Evolutionary conservation across 2,113 vertebrate genomes (phyloP), one percentile per base, ranked within the genome.

Genomic region (Brachyistius frenatus): DNA sequence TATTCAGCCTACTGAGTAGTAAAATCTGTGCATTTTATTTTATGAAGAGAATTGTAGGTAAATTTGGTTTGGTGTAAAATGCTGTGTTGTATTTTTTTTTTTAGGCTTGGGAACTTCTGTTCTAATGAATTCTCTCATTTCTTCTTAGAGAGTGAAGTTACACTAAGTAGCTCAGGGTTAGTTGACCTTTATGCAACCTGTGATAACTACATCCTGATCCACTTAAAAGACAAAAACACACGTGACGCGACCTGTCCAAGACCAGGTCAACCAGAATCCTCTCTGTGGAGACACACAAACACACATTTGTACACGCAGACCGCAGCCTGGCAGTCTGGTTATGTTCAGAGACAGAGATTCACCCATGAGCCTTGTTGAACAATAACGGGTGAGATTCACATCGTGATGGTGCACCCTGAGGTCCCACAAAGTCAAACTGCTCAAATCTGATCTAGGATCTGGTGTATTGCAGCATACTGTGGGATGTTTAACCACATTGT

Each of bases 151-250:
- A 69, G 66, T 80, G 36, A 66, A 67, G 52, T 36, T 60, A 37
- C 55, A 62, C 11, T 58, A 62, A 75, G 77, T 4, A 50, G 63
- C 54, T 41, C 8, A 31, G 36, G 36, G 23, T 54, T 13, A 46
- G 15, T 11, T 33, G 8, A 57, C 46, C 15, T 64, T 66, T 67
- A 72, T 31, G 49, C 66, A 81, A 70, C 70, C 64, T 54, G 44
- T 76, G 75, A 71, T 65, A 67, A 82, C 72, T 66, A 52, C 6
- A 1, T 53, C 55, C 67, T 80, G 78, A 90, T 87, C 76, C 74
- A 83, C 46, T 85, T 79, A 62, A 78, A 52, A 4, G 73, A 79
- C 75, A 73, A 73, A 80, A 58, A 62, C 53, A n/a, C 47, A 50
- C 53, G 73, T n/a, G 57, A 78, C 50, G 53, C 13, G 15, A 9